These are phyloP conservation scores for Kuschelorhynchus macadamiae DNA, from an alignment of 2,888 invertebrate genomes.

Conservation along the genomic window DNA sequence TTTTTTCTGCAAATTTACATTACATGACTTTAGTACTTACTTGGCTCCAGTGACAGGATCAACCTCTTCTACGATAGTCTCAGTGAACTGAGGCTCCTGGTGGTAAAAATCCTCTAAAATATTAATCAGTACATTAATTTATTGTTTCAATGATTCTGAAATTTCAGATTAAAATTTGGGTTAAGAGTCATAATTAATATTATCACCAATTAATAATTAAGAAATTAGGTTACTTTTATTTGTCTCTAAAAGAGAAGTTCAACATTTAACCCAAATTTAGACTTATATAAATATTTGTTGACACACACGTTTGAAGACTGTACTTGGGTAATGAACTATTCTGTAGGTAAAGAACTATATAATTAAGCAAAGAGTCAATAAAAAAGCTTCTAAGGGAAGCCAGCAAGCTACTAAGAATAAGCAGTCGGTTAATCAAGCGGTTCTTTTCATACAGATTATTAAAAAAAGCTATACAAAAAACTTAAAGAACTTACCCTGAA, in stretches of 20 bases:
- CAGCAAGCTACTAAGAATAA: slow-evolving; percentile 51
- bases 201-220: no score
- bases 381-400: slow-evolving; percentile 50
- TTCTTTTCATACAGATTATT: slow-evolving; percentile 64
- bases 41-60: slow-evolving; percentile 72
- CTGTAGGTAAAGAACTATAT: slow-evolving; percentile 64
- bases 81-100: slow-evolving; percentile 72
- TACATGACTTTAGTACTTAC: no score
- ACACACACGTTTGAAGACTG: slow-evolving; percentile 4
- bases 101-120: slow-evolving; percentile 75
- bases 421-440: slow-evolving; percentile 36
- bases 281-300: background rate
- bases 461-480: background rate
- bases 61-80: slow-evolving; percentile 70
- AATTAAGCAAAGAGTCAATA: slow-evolving; percentile 33
- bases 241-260: no score
- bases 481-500: no score
- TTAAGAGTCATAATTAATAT: no score
- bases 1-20: no score
- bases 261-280: background rate
- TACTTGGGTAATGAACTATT: slow-evolving; percentile 45
- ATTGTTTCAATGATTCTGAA: no score
- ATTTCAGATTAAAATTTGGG: no score
- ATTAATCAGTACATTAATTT: background rate
- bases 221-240: no score